Percentiles rank a stretch among this genome's conserved stretches.
phyloP scores from a whole-genome alignment of 2,797 vertebrate genomes.

The Xenentodon cancila region DNA sequence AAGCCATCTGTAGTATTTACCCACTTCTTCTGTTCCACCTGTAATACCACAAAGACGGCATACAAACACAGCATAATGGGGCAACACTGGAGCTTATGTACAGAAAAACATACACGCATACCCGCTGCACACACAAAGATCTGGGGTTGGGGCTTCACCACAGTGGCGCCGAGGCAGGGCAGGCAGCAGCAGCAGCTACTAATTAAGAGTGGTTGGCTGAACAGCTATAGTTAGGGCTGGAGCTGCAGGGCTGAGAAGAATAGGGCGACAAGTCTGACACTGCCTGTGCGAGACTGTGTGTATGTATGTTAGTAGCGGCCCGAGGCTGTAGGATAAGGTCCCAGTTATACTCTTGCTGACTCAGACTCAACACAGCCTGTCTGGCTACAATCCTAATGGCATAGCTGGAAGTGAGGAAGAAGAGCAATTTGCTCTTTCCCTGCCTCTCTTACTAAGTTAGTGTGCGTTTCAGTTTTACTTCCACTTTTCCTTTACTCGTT shows the following conservation, averaged over 20 bases:
- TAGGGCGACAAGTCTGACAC: conserved; percentile 75
- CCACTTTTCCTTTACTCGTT: conserved; percentile 28
- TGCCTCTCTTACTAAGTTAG: conserved; percentile 32
- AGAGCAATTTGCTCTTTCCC: conserved; percentile 49
- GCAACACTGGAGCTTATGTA: conserved; percentile 25
- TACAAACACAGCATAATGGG: not conserved
- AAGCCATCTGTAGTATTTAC: not conserved
- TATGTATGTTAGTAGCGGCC: conserved; percentile 43
- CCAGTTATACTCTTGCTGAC: conserved; percentile 72
- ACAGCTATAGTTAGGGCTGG: conserved; percentile 66
- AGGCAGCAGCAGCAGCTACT: conserved; percentile 73
- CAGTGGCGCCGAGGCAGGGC: conserved; percentile 76
- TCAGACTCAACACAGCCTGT: conserved; percentile 66
- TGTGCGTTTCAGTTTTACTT: conserved; percentile 40
- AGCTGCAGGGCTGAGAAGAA: conserved; percentile 70
- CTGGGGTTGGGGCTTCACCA: conserved; percentile 71
- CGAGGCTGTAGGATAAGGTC: conserved; percentile 56
- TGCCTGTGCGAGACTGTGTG: conserved; percentile 31
- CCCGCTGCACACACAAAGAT: conserved; percentile 43
- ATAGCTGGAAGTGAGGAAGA: conserved; percentile 41
- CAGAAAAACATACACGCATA: conserved; percentile 47
- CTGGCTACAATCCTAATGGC: conserved; percentile 62
- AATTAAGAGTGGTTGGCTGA: conserved; percentile 77
- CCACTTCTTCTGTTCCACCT: conserved; percentile 34
- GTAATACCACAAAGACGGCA: conserved; percentile 13